Percentiles rank a stretch among this genome's conserved stretches.
phyloP scores from a whole-genome alignment of 2,797 vertebrate genomes.

The Falco peregrinus region DNA sequence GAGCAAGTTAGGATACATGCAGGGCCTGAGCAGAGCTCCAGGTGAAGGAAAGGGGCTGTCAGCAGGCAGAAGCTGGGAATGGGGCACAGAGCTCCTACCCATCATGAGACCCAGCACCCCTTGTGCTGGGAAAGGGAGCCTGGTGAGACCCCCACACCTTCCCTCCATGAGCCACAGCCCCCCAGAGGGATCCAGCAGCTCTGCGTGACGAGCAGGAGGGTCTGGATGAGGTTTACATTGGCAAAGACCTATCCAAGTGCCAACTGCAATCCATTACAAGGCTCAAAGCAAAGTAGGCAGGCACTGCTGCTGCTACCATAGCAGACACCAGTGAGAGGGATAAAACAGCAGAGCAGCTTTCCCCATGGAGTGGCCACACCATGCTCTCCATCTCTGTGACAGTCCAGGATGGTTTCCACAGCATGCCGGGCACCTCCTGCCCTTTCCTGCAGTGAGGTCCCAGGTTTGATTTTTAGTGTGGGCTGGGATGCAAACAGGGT shows the following conservation, averaged over 20 bases:
- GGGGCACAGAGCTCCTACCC: neutral
- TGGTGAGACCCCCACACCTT: neutral
- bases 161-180: rapidly evolving
- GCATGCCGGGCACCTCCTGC: neutral
- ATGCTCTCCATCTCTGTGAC: rapidly evolving
- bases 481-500: neutral
- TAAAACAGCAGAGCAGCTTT: neutral
- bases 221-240: slow-evolving; percentile 18
- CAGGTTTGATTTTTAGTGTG: neutral
- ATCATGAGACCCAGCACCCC: neutral
- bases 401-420: neutral
- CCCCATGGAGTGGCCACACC: neutral
- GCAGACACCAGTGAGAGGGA: neutral
- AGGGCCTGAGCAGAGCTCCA: neutral
- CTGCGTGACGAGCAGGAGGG: neutral
- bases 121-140: neutral
- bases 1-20: neutral
- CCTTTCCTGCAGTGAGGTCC: neutral
- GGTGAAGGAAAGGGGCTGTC: neutral
- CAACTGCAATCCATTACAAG: slow-evolving; percentile 4
- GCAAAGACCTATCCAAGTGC: neutral
- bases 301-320: neutral
- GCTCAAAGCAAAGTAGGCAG: neutral
- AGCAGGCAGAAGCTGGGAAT: neutral
- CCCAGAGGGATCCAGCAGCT: neutral